Evolutionary conservation across 2,888 invertebrate genomes (phyloP), one percentile per base, ranked within the genome.

Genomic region (Drosophila mercatorum): DNA sequence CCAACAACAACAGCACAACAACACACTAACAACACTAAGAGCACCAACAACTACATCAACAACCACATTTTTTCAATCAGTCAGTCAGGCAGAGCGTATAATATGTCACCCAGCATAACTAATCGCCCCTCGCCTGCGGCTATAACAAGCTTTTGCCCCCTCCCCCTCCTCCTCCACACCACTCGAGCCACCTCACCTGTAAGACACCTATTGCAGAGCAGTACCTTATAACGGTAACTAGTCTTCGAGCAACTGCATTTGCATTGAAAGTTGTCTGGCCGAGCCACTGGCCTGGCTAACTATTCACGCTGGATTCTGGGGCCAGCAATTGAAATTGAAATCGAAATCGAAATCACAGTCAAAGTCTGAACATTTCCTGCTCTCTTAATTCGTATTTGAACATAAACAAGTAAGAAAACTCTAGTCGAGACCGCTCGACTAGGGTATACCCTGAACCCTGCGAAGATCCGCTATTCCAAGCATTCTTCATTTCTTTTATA

Each of bases 211-310:
- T 51, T 67, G 62, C 44, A 40, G 60, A 41, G 41, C 67, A 71
- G 52, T 53, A 60, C 52, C 75, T 68, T 65, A 40, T 66, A 84
- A 68, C 80, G 77, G 77, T 83, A 73, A 63, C 67, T 69, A 53
- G 66, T 68, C 62, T 63, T 43, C 28, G 49, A 63, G 56, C 64
- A 40, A 40, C 66, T 70, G 63, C 76, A 84, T 84, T 88, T 87
- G 85, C 89, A 85, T 89, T 87, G 85, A 85, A 85, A 89, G 85
- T 78, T 79, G 80, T 80, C 62, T 44, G 67, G 38, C 41, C 28
- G 10, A 52, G 58, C 63, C 38, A 55, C 53, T n/a, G 55, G 55
- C 40, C n/a, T 10, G 22, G 8, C 49, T 8, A 47, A 28, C 47
- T n/a, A 47, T 11, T 22, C 31, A 26, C 17, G 34, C 41, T 40